These are phyloP conservation scores for Luffia ferchaultella DNA, from an alignment of 2,888 invertebrate species.

Conservation along the genomic window DNA sequence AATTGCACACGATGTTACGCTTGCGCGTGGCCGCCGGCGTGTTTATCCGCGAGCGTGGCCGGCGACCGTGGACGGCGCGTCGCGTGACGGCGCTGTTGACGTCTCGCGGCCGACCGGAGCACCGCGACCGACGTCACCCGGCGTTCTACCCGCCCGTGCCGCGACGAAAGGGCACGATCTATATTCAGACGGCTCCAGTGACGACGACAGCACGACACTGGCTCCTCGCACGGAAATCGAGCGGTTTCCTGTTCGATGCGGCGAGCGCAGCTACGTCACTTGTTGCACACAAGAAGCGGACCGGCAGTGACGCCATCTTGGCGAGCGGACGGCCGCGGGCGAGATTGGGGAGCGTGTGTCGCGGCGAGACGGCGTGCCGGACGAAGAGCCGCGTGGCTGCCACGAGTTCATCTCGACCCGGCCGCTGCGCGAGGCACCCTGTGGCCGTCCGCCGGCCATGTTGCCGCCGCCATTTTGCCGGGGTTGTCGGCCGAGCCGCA, in stretches of 20 bases:
- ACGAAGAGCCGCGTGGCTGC: slow-evolving; percentile 39
- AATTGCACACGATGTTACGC: not conserved
- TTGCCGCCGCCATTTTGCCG: slow-evolving; percentile 65
- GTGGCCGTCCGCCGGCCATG: slow-evolving; percentile 65
- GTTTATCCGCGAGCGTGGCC: slow-evolving; percentile 3
- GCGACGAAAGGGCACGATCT: slow-evolving; percentile 53
- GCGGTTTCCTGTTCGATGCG: not conserved
- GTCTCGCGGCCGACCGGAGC: slow-evolving; percentile 53
- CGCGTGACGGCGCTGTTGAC: slow-evolving; percentile 55
- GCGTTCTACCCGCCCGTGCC: slow-evolving; percentile 25
- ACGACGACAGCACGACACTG: not conserved
- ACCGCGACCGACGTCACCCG: slow-evolving; percentile 20
- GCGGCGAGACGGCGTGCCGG: not conserved
- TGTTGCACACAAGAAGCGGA: slow-evolving; percentile 54
- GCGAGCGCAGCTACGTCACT: slow-evolving; percentile 38
- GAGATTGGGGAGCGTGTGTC: slow-evolving; percentile 3
- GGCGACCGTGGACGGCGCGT: slow-evolving; percentile 23
- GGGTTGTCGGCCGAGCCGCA: slow-evolving; percentile 53
- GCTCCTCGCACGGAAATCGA: not conserved
- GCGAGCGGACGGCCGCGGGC: slow-evolving; percentile 9
- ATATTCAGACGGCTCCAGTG: slow-evolving; percentile 34
- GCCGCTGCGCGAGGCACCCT: slow-evolving; percentile 53
- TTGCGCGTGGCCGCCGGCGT: not conserved
- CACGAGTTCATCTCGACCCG: slow-evolving; percentile 24
- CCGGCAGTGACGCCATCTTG: slow-evolving; percentile 28